Percentiles rank a stretch among this genome's conserved stretches.
These are phyloP conservation scores for Solea solea DNA, from an alignment of 2,113 vertebrate genomes.

Conservation along the genomic window DNA sequence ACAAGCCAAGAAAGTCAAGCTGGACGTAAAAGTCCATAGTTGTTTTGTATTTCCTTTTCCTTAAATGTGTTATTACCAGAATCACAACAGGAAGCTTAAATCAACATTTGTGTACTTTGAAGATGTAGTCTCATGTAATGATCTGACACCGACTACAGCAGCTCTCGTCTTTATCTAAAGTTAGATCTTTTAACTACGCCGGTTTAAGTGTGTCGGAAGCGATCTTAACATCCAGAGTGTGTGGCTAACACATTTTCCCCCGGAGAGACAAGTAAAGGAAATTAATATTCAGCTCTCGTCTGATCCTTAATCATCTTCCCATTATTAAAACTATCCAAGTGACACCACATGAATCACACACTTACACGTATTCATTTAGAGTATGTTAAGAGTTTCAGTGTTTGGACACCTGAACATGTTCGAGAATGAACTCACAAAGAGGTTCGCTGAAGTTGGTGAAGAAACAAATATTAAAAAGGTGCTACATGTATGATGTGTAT, in stretches of 20 bases:
- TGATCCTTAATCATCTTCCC: conserved; percentile 28
- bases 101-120: conserved; percentile 36
- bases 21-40: conserved; percentile 19
- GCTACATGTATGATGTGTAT: no score
- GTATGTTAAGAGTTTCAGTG: no score
- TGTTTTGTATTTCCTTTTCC: not conserved
- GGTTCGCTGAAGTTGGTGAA: no score
- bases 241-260: not conserved
- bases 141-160: conserved; percentile 3
- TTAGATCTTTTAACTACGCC: conserved; percentile 60
- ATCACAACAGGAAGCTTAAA: conserved; percentile 15
- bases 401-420: not conserved
- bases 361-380: not conserved
- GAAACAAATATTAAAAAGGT: no score
- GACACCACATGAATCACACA: not conserved
- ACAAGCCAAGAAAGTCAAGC: conserved; percentile 30
- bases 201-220: conserved; percentile 14
- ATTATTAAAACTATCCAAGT: conserved; percentile 5
- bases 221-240: conserved; percentile 11
- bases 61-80: conserved; percentile 2
- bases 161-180: conserved; percentile 55
- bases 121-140: conserved; percentile 14
- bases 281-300: conserved; percentile 12
- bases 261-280: conserved; percentile 8
- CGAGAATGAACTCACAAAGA: no score